Conservation (phyloP, 2,797 vertebrate genomes). For the Parotocinclus haroldoi region DNA sequence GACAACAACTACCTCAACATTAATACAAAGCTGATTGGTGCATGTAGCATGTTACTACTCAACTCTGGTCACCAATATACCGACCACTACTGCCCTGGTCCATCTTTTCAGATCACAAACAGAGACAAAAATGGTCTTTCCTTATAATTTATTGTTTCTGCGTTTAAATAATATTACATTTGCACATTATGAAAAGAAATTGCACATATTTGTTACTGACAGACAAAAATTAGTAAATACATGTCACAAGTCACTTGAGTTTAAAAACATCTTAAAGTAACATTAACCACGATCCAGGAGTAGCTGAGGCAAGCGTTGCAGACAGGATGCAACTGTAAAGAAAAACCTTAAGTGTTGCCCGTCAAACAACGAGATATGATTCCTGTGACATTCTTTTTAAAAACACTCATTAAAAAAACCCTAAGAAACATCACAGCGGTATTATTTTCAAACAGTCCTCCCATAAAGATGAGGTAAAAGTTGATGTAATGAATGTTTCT, state of each 20-base stretch:
- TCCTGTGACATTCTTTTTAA: constrained; percentile 5
- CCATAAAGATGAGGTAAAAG: background rate
- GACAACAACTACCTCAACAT: no score
- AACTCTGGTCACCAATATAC: no score
- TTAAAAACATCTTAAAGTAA: constrained; percentile 25
- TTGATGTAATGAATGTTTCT: no score
- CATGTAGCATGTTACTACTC: no score
- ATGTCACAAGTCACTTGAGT: constrained; percentile 35
- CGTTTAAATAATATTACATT: constrained; percentile 43
- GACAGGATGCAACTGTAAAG: background rate
- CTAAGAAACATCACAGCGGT: background rate
- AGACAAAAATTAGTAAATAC: constrained; percentile 41
- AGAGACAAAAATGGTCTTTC: constrained; percentile 13
- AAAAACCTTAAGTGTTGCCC: background rate
- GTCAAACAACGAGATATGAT: constrained; percentile 12
- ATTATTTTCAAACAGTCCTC: background rate
- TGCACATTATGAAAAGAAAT: constrained; percentile 12
- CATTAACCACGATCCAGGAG: constrained; percentile 3
- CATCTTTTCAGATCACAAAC: no score
- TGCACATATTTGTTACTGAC: constrained; percentile 40
- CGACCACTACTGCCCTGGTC: no score
- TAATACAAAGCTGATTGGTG: no score
- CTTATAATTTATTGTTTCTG: constrained; percentile 61
- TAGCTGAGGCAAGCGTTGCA: background rate
- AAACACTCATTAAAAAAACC: background rate